These are phyloP conservation scores for Olivierus martensii DNA, from an alignment of 1,140 invertebrate species.

Conservation along the genomic window DNA sequence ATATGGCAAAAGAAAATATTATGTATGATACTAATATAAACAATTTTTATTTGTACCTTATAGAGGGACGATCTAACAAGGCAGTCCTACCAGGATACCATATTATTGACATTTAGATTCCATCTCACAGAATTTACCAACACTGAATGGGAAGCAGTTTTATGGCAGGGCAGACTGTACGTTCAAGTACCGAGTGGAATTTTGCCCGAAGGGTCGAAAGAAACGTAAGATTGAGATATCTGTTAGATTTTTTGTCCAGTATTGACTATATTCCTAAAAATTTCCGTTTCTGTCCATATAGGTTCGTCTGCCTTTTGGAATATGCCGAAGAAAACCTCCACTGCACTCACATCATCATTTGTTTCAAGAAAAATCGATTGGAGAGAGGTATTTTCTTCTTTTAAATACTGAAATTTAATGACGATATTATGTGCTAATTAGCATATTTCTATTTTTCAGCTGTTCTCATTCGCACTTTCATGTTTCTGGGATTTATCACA, in stretches of 20 bases:
- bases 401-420: no score
- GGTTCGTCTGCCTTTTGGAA: slow-evolving; percentile 79
- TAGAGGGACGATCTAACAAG: slow-evolving; percentile 24
- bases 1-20: no score
- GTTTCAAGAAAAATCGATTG: slow-evolving; percentile 63
- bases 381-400: slow-evolving; percentile 48
- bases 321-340: slow-evolving; percentile 86
- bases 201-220: slow-evolving; percentile 75
- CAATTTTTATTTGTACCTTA: background rate
- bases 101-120: slow-evolving; percentile 59
- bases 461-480: slow-evolving; percentile 80
- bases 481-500: slow-evolving; percentile 85
- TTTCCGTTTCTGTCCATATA: slow-evolving; percentile 12
- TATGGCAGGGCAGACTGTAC: slow-evolving; percentile 63
- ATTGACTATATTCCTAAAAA: slow-evolving; percentile 2
- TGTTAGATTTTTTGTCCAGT: no score
- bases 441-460: slow-evolving; percentile 47
- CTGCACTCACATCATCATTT: slow-evolving; percentile 64
- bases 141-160: slow-evolving; percentile 63
- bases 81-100: slow-evolving; percentile 27
- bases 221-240: slow-evolving; percentile 44
- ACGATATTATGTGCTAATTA: no score
- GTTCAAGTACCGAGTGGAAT: slow-evolving; percentile 71
- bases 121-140: slow-evolving; percentile 57
- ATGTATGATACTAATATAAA: no score